Evolutionary conservation across 2,797 vertebrate genomes (phyloP).

Genomic region (Hipposideros larvatus): DNA sequence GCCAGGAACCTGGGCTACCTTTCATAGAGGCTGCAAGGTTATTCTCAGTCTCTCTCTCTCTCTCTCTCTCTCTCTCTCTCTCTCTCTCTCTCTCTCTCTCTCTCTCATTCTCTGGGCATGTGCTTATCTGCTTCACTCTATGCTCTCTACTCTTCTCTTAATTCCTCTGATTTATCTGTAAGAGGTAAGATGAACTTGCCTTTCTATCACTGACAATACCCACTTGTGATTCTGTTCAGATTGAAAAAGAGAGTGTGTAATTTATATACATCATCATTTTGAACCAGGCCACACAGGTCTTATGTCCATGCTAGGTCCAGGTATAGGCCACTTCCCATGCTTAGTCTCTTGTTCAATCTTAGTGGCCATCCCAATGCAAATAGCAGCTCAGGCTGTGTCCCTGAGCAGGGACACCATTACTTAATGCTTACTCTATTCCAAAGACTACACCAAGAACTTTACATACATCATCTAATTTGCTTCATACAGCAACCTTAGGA

Average conservation of each 20-base stretch:
- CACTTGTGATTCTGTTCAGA: conserved; percentile 18
- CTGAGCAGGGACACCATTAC: background rate
- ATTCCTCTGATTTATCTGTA: background rate
- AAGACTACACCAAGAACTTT: background rate
- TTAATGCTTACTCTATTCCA: background rate
- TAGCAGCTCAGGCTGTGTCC: background rate
- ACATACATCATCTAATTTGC: background rate
- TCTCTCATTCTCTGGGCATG: background rate
- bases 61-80: background rate
- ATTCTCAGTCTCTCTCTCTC: background rate
- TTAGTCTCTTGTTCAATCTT: background rate
- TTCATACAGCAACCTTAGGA: background rate
- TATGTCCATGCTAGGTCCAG: background rate
- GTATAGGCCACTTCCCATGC: background rate
- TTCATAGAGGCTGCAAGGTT: background rate
- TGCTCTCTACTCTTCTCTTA: background rate
- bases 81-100: no score
- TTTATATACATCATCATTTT: background rate
- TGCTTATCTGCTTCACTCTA: background rate
- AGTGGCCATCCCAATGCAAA: background rate
- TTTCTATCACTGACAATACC: background rate
- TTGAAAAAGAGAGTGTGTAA: background rate
- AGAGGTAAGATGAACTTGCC: background rate
- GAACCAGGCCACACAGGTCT: background rate
- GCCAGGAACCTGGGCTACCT: background rate